phyloP scores from a whole-genome alignment of 2,113 vertebrate genomes.

The Tretioscincus oriximinensis region DNA sequence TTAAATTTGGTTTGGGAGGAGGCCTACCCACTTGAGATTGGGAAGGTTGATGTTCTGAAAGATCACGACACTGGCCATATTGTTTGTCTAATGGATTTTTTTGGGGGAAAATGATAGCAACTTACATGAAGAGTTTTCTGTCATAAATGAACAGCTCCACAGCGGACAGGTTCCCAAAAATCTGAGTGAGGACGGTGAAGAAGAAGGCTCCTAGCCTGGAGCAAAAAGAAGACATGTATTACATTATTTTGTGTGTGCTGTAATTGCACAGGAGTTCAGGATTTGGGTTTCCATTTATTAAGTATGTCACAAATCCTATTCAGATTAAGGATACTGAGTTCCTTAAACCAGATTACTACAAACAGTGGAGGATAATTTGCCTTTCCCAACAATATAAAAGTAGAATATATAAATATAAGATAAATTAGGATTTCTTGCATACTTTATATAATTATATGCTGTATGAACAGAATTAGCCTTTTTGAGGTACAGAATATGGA shows the following conservation, averaged over 20 bases:
- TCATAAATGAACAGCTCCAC: conserved; percentile 82
- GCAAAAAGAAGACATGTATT: background rate
- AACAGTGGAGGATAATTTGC: too few relatives aligned
- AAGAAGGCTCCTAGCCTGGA: conserved; percentile 77
- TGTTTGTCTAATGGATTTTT: background rate
- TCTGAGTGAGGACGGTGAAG: conserved; percentile 81
- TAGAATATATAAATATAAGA: background rate
- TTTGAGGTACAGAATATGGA: background rate
- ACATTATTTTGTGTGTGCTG: background rate
- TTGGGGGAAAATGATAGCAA: background rate
- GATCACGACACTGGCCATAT: background rate
- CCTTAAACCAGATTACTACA: too few relatives aligned
- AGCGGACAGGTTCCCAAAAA: conserved; percentile 81
- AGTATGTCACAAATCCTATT: background rate
- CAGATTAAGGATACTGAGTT: too few relatives aligned
- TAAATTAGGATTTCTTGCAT: background rate
- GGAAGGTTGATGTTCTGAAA: background rate
- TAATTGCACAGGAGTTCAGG: background rate
- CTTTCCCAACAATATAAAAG: background rate
- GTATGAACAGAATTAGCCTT: background rate
- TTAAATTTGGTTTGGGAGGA: background rate
- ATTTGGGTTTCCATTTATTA: background rate
- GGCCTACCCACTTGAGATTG: background rate
- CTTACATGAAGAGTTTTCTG: conserved; percentile 78
- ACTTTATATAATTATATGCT: background rate